phyloP scores from a whole-genome alignment of 2,797 vertebrate genomes.

The Enteromius viviparus region DNA sequence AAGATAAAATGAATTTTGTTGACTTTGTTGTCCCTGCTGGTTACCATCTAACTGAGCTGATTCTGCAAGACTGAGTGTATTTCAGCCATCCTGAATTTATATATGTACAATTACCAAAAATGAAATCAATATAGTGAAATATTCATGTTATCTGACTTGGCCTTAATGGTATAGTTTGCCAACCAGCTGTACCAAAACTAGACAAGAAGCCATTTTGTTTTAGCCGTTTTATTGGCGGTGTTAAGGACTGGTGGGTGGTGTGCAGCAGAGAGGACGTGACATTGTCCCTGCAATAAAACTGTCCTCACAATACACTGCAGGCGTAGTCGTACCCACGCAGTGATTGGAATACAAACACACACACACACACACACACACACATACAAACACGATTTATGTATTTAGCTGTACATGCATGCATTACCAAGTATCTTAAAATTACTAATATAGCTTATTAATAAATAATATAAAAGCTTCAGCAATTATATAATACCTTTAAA shows the following conservation, averaged over 20 bases:
- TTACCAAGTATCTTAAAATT: background rate
- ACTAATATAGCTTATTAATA: background rate
- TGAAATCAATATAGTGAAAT: background rate
- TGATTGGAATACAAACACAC: conserved; percentile 43
- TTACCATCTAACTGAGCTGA: conserved; percentile 15
- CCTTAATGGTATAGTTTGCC: background rate
- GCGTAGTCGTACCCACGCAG: conserved; percentile 29
- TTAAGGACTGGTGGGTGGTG: conserved; percentile 39
- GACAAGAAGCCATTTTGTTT: conserved; percentile 46
- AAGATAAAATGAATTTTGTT: conserved; percentile 33
- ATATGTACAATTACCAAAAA: background rate
- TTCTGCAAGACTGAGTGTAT: background rate
- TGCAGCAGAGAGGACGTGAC: conserved; percentile 54
- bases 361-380: background rate
- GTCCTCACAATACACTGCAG: conserved; percentile 50
- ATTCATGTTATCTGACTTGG: background rate
- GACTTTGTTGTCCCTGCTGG: conserved; percentile 24
- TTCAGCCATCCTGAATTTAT: conserved; percentile 22
- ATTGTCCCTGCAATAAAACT: conserved; percentile 58
- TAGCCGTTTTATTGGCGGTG: conserved; percentile 34
- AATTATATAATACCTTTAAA: too few relatives aligned
- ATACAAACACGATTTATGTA: background rate
- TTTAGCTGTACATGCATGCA: too few relatives aligned
- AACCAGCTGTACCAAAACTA: conserved; percentile 22
- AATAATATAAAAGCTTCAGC: background rate